Percentiles rank a stretch among this genome's conserved stretches.
These are phyloP conservation scores for Orthosia gothica DNA, from an alignment of 2,888 invertebrate genomes.

Conservation along the genomic window DNA sequence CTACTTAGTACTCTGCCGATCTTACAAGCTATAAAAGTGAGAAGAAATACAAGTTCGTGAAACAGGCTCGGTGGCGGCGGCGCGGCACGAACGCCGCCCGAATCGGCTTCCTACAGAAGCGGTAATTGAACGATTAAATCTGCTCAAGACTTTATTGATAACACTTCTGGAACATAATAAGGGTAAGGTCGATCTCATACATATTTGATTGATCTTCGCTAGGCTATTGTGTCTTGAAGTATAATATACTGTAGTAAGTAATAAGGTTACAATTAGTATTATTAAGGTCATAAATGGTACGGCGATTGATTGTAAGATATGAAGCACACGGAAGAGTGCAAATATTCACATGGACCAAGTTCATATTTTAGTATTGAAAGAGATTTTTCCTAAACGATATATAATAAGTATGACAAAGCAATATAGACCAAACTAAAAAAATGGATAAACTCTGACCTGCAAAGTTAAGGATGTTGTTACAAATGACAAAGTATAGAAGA, in stretches of 20 bases:
- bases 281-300: conserved; percentile 38
- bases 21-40: neutral
- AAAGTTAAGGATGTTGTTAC: neutral
- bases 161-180: conserved; percentile 70
- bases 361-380: too few species aligned
- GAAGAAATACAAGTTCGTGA: conserved; percentile 35
- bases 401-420: neutral
- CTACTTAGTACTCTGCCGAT: neutral
- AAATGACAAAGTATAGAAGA: neutral
- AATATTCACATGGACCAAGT: neutral
- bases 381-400: too few species aligned
- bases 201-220: conserved; percentile 64
- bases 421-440: neutral
- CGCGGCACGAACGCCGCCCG: neutral
- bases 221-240: conserved; percentile 48
- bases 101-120: conserved; percentile 66
- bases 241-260: conserved; percentile 14
- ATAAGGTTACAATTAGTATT: conserved; percentile 23
- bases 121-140: conserved; percentile 76
- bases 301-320: conserved; percentile 1
- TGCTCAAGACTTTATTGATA: conserved; percentile 73
- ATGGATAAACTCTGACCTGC: too few species aligned
- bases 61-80: conserved; percentile 15
- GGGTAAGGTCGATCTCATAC: conserved; percentile 67
- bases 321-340: neutral